Conservation (phyloP, 2,888 invertebrate species). For the Malthinus seriepunctatus region DNA sequence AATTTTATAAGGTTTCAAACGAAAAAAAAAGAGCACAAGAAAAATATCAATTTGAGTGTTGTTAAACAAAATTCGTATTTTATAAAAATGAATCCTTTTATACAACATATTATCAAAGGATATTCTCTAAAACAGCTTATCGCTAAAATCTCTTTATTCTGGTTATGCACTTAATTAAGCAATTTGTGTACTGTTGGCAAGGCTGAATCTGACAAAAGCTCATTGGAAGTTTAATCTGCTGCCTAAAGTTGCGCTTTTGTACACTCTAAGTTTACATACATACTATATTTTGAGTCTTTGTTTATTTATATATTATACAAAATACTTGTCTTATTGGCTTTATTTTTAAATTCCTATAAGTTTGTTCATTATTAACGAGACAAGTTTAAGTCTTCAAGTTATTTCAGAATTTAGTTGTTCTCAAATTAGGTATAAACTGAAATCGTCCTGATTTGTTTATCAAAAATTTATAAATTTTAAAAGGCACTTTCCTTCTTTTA, state of each 20-base stretch:
- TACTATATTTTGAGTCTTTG: neutral
- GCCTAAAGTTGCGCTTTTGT: conserved; percentile 25
- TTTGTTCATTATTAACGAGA: no score
- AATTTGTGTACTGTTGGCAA: conserved; percentile 39
- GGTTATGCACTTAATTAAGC: conserved; percentile 43
- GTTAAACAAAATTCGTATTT: conserved; percentile 22
- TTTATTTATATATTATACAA: neutral
- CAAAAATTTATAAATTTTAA: no score
- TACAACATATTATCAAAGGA: conserved; percentile 33
- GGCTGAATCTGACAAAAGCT: conserved; percentile 32
- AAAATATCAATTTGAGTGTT: conserved; percentile 17
- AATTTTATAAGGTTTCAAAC: neutral
- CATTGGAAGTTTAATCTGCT: conserved; percentile 31
- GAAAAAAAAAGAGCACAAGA: neutral
- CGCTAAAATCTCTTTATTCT: conserved; percentile 39
- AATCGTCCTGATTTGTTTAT: no score
- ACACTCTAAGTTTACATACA: conserved; percentile 11
- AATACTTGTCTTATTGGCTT: neutral
- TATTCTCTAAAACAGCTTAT: conserved; percentile 34
- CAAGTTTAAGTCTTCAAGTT: no score
- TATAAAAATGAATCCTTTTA: conserved; percentile 23
- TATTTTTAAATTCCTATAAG: neutral
- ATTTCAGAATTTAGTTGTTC: no score
- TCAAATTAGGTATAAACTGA: no score
- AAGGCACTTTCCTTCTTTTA: no score